These are phyloP conservation scores for Leptopilina drosophilae DNA, from an alignment of 2,888 invertebrate genomes.

Conservation along the genomic window DNA sequence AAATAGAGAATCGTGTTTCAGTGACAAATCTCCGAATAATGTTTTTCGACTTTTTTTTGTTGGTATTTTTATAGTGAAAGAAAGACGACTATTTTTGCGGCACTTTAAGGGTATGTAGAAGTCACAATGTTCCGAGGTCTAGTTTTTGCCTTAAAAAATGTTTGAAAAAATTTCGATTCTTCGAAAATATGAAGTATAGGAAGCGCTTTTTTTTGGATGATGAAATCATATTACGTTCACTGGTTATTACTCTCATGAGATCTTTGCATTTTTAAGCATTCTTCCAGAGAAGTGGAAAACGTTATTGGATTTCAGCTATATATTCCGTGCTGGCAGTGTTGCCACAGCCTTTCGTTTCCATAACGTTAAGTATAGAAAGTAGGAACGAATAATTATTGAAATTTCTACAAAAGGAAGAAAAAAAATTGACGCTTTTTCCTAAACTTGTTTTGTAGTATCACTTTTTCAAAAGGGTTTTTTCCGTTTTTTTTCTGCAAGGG, in stretches of 20 bases:
- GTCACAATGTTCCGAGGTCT: too few relatives aligned
- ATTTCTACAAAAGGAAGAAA: background rate
- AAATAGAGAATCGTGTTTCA: too few relatives aligned
- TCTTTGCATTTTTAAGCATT: conserved; percentile 21
- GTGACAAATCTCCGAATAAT: too few relatives aligned
- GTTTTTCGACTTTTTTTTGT: too few relatives aligned
- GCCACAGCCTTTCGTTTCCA: conserved; percentile 15
- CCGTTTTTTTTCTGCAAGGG: too few relatives aligned
- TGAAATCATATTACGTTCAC: conserved; percentile 8
- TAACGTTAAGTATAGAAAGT: background rate
- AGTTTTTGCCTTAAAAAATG: background rate
- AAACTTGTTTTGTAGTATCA: background rate
- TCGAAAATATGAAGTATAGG: background rate
- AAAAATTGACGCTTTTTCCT: background rate
- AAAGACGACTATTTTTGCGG: too few relatives aligned
- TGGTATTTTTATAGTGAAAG: too few relatives aligned
- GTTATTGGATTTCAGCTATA: conserved; percentile 31
- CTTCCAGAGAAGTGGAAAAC: conserved; percentile 1
- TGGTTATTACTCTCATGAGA: background rate
- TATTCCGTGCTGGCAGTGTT: conserved; percentile 12
- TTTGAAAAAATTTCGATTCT: background rate
- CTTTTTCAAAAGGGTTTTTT: too few relatives aligned
- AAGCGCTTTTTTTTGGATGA: background rate
- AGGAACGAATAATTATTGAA: background rate
- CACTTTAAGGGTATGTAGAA: too few relatives aligned